phyloP scores from a whole-genome alignment of 2,888 invertebrate species.

The Papilio elwesi region DNA sequence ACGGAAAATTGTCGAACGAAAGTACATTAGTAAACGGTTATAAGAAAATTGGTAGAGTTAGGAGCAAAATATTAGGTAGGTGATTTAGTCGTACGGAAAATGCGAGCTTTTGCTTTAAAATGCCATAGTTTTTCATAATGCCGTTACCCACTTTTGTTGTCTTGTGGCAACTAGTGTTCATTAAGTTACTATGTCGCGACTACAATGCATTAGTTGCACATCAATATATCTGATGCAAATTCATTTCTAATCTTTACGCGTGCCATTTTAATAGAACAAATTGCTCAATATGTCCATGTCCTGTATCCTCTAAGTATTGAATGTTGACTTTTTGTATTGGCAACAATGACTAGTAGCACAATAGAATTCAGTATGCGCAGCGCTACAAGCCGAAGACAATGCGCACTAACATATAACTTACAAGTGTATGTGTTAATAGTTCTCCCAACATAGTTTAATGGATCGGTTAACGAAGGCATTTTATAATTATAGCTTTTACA shows the following conservation, averaged over 20 bases:
- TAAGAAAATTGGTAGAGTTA: too few relatives aligned
- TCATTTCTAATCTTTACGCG: constrained; percentile 1
- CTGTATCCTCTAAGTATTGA: constrained; percentile 8
- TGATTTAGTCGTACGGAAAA: too few relatives aligned
- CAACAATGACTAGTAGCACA: constrained; percentile 31
- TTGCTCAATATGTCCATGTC: not conserved
- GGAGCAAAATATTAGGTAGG: too few relatives aligned
- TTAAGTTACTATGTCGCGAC: too few relatives aligned
- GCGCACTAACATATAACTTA: constrained; percentile 13
- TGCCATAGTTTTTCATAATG: too few relatives aligned
- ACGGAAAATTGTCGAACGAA: too few relatives aligned
- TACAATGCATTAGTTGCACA: too few relatives aligned
- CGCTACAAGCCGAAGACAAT: constrained; percentile 35
- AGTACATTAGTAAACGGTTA: too few relatives aligned
- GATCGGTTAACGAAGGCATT: not conserved
- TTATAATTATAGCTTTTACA: not conserved
- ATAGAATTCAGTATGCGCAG: constrained; percentile 12
- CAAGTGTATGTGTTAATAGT: constrained; percentile 20
- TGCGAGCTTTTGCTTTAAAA: too few relatives aligned
- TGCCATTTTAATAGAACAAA: constrained; percentile 7
- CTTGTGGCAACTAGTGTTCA: too few relatives aligned
- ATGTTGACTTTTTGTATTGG: constrained; percentile 29
- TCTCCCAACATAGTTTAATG: constrained; percentile 8
- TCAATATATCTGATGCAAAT: too few relatives aligned
- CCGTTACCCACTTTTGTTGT: too few relatives aligned